phyloP scores from a whole-genome alignment of 2,888 invertebrate species.

The Yponomeuta plumbellus region DNA sequence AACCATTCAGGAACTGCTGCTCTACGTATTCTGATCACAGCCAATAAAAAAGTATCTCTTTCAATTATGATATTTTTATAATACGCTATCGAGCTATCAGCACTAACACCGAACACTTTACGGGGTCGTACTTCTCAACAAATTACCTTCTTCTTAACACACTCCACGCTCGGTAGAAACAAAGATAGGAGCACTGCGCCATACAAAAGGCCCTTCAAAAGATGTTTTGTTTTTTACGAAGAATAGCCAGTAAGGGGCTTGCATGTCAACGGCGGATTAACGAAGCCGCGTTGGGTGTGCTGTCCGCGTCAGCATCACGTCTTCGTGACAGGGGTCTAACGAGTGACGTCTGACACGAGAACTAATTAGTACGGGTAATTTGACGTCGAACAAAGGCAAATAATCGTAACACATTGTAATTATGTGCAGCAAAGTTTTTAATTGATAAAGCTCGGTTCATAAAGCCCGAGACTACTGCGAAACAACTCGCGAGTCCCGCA shows the following conservation, averaged over 20 bases:
- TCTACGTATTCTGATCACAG: no score
- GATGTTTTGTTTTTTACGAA: constrained; percentile 10
- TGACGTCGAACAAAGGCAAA: constrained; percentile 20
- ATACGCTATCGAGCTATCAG: no score
- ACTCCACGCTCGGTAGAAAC: not conserved
- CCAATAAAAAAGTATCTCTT: no score
- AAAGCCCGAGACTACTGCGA: no score
- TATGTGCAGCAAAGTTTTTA: no score
- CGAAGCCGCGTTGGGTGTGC: constrained; percentile 36
- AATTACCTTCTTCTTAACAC: no score
- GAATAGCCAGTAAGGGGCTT: constrained; percentile 4
- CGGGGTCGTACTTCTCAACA: no score
- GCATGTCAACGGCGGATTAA: constrained; percentile 39
- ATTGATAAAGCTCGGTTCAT: no score
- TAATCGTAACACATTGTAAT: not conserved
- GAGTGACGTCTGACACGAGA: constrained; percentile 16
- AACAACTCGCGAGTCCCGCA: no score
- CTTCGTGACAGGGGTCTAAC: constrained; percentile 33
- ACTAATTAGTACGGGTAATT: constrained; percentile 27
- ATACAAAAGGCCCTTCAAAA: not conserved
- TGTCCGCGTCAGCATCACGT: constrained; percentile 35
- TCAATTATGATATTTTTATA: no score
- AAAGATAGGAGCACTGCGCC: not conserved
- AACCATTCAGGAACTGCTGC: no score
- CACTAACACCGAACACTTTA: no score